These are phyloP conservation scores for Suillia variegata DNA, from an alignment of 2,888 invertebrate species.

Conservation along the genomic window DNA sequence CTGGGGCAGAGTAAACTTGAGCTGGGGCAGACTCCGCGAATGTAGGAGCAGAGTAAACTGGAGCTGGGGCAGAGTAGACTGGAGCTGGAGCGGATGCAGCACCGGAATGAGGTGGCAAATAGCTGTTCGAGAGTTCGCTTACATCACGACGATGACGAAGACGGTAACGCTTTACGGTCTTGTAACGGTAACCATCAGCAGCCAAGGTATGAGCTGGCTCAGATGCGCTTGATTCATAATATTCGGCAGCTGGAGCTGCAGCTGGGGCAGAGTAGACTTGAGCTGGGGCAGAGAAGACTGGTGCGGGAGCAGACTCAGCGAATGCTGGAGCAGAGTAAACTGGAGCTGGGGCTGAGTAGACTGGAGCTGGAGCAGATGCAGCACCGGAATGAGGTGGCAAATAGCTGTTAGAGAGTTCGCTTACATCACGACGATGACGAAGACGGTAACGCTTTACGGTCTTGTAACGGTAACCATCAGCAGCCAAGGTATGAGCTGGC, in stretches of 20 bases:
- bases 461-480: slow-evolving; percentile 38
- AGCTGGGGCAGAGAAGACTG: slow-evolving; percentile 20
- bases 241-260: slow-evolving; percentile 9
- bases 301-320: slow-evolving; percentile 18
- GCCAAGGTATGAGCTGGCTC: slow-evolving; percentile 21
- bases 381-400: slow-evolving; percentile 20
- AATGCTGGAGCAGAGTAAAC: too few species aligned
- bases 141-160: slow-evolving; percentile 45
- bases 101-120: slow-evolving; percentile 26
- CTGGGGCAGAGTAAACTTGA: slow-evolving; percentile 12
- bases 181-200: slow-evolving; percentile 32
- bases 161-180: slow-evolving; percentile 40
- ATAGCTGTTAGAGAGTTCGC: slow-evolving; percentile 28
- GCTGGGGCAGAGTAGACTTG: slow-evolving; percentile 19
- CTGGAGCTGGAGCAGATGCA: slow-evolving; percentile 13
- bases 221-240: neutral
- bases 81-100: slow-evolving; percentile 4
- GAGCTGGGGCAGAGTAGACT: slow-evolving; percentile 9
- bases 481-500: slow-evolving; percentile 20
- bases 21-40: slow-evolving; percentile 7
- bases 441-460: slow-evolving; percentile 31
- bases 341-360: slow-evolving; percentile 10
- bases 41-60: neutral
- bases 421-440: slow-evolving; percentile 34
- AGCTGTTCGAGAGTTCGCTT: slow-evolving; percentile 36